Evolutionary conservation across 2,888 invertebrate genomes (phyloP).

Genomic region (Tenodera sinensis): DNA sequence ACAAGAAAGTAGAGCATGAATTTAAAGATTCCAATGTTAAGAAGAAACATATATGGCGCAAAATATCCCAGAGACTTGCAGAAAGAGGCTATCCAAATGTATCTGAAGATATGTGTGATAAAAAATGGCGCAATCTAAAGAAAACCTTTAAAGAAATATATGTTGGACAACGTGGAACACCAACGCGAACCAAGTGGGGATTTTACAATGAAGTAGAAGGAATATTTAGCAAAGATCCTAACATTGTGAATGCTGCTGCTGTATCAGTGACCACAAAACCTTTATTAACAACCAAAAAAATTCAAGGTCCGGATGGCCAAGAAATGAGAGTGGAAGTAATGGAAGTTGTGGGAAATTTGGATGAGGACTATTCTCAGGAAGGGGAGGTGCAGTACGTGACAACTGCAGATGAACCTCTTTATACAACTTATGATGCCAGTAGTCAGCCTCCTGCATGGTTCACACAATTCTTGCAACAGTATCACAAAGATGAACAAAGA

Average conservation of each 20-base stretch:
- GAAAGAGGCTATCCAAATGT: slow-evolving; percentile 26
- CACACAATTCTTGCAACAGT: slow-evolving; percentile 29
- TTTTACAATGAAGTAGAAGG: slow-evolving; percentile 30
- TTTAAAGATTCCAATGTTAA: slow-evolving; percentile 26
- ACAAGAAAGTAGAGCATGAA: slow-evolving; percentile 24
- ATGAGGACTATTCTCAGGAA: slow-evolving; percentile 21
- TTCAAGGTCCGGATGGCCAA: slow-evolving; percentile 25
- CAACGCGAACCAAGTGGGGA: slow-evolving; percentile 27
- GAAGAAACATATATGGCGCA: slow-evolving; percentile 31
- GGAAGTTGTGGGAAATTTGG: slow-evolving; percentile 26
- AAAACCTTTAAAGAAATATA: slow-evolving; percentile 32
- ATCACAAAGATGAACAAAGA: slow-evolving; percentile 27
- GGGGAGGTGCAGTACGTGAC: slow-evolving; percentile 10
- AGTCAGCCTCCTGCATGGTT: slow-evolving; percentile 29
- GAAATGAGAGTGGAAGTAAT: slow-evolving; percentile 29
- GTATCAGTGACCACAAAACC: not conserved
- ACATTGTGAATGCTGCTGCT: slow-evolving; percentile 28
- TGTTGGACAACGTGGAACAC: slow-evolving; percentile 25
- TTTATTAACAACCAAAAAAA: slow-evolving; percentile 1
- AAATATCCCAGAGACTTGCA: slow-evolving; percentile 25
- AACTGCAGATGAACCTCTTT: slow-evolving; percentile 10
- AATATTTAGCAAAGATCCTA: slow-evolving; percentile 29
- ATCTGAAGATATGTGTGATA: slow-evolving; percentile 30
- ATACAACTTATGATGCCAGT: slow-evolving; percentile 2
- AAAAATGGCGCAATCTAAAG: slow-evolving; percentile 31